Evolutionary conservation across 2,797 vertebrate species (phyloP), one percentile per base, ranked within the genome.

Genomic region (Vespertilio murinus): DNA sequence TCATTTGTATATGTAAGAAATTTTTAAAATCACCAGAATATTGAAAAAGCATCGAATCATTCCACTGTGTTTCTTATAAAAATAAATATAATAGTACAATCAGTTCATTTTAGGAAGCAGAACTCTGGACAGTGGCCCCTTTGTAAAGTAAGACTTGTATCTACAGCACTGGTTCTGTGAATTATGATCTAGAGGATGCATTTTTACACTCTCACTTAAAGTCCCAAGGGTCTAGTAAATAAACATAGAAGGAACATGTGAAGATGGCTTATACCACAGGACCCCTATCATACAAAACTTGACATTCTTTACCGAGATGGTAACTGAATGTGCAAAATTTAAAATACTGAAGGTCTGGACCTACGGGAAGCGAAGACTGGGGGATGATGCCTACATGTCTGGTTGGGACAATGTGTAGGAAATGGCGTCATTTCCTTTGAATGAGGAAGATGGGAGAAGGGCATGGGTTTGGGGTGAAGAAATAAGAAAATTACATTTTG

Each of bases 61-160:
- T 77, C n/a, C 45, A 35, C 64, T 93, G 90, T 92, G 20, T 54
- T 86, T 95, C 67, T 80, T 86, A 64, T 20, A 84, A 90, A 61
- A 52, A 71, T 65, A 67, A n/a, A 52, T 74, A 30, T 18, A 64
- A 28, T 56, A 40, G 33, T 10, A 75, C 7, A 18, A 49, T 47
- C 77, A 82, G 18, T 52, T 79, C 13, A 75, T 77, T 59, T 88
- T 17, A 67, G 20, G n/a, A 25, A 90, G 8, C 9, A 81, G 52
- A 93, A 64, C 33, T 82, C 38, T 77, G 40, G 40, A 69, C 59
- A 16, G 40, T 3, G 8, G 5, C 0, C 11, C 18, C 10, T 92
- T 78, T 16, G 0, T 54, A 83, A 67, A 82, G 54, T 14, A 69
- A 52, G 12, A 28, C 54, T n/a, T 52, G 25, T 0, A 12, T 2